Evolutionary conservation across 2,113 vertebrate species (phyloP).

Genomic region (Perca fluviatilis): DNA sequence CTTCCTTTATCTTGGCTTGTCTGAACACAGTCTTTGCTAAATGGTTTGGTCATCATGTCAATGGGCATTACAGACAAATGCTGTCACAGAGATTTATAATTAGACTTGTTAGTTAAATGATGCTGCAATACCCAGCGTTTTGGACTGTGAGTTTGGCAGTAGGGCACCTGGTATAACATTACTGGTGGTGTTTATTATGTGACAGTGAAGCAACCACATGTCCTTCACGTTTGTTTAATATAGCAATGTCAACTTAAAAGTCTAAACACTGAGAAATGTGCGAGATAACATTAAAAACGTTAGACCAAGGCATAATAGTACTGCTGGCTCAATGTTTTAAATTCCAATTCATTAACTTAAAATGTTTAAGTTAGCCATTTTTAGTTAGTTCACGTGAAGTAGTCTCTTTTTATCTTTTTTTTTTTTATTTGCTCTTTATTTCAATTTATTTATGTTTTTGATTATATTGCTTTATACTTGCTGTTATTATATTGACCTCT

Average conservation of each 20-base stretch:
- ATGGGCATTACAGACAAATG: conserved; percentile 41
- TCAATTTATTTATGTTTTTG: no score
- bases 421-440: no score
- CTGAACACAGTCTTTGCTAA: conserved; percentile 8
- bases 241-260: neutral
- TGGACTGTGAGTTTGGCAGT: neutral
- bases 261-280: neutral
- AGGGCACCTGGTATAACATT: neutral
- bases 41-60: conserved; percentile 37
- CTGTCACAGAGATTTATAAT: conserved; percentile 39
- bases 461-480: no score
- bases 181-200: neutral
- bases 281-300: neutral
- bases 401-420: no score
- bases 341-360: neutral
- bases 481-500: no score
- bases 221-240: neutral
- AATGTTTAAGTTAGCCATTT: neutral
- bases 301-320: neutral
- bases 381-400: no score
- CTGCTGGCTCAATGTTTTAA: neutral
- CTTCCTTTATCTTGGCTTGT: neutral
- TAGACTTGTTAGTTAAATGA: conserved; percentile 32
- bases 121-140: conserved; percentile 23
- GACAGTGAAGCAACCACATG: neutral